Evolutionary conservation across 92 coral and sea anemone species (phyloP), one percentile per base, ranked within the genome.

Genomic region (Isaurus tuberculatus): DNA sequence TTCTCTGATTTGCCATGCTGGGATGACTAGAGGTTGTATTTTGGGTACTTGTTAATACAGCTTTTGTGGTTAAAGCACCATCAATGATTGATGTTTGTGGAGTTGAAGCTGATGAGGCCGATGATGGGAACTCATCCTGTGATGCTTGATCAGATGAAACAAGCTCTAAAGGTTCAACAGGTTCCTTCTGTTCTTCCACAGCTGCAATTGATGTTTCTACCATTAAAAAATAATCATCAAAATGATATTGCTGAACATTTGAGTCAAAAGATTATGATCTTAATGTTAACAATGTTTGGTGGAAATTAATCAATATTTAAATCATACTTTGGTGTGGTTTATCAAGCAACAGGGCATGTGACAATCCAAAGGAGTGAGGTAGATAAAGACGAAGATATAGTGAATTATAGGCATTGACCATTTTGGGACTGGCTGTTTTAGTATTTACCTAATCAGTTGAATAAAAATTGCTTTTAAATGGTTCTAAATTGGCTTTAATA

Each of bases 1-100:
- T 51, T 19, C 70, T 77, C 53, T 77, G 70, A 27, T 22, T 33
- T 40, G 87, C 79, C 55, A 74, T 72, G 60, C 68, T 57, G 70
- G 72, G 89, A 20, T 80, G 49, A 51, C 58, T 79, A 2, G 78
- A 5, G 26, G 53, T 72, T 11, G 53, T 60, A 11, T 8, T 22
- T 8, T 55, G 19, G 0, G 5, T 19, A 49, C 23, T 71, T 32
- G 58, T 23, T 11, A 27, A 8, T 36, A 40, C 66, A 23, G 11
- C 30, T 2, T 17, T 43, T 28, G 14, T 11, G 55, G 46, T 73
- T 81, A 44, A 71, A 73, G 20, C 61, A 81, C 75, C 77, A 66
- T 31, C 28, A 36, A n/a, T 33, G 73, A 79, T 26, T 66, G 77
- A 26, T 29, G 46, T 9, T 51, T 83, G 20, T 73, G 72, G 23